Conservation (phyloP, 2,888 invertebrate genomes). For the Atrina japonica region DNA sequence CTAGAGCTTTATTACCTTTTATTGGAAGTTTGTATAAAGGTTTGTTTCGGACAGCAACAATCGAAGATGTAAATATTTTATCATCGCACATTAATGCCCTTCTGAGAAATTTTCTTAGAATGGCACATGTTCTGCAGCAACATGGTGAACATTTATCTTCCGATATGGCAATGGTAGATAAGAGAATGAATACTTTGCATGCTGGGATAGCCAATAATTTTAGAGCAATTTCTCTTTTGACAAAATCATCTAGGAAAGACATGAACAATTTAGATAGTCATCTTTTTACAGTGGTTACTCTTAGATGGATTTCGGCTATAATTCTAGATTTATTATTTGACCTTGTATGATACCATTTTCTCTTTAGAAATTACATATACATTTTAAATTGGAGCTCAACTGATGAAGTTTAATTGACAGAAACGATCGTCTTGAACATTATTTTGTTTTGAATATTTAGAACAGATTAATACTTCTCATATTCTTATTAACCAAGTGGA, state of each 20-base stretch:
- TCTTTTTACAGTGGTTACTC: too few species aligned
- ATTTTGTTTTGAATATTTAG: too few species aligned
- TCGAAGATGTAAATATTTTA: conserved; percentile 23
- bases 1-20: conserved; percentile 22
- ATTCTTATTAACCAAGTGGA: conserved; percentile 19
- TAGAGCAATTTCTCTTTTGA: too few species aligned
- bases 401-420: too few species aligned
- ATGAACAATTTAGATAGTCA: too few species aligned
- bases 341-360: too few species aligned
- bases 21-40: conserved; percentile 17
- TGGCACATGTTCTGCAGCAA: conserved; percentile 27
- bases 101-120: conserved; percentile 6
- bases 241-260: too few species aligned
- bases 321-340: too few species aligned
- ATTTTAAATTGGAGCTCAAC: too few species aligned
- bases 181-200: conserved; percentile 39
- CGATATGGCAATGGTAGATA: conserved; percentile 25
- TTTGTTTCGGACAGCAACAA: conserved; percentile 21
- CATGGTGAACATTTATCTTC: conserved; percentile 41
- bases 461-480: conserved; percentile 20
- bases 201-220: conserved; percentile 39
- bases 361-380: too few species aligned
- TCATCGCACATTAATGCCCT: conserved; percentile 35
- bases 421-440: too few species aligned
- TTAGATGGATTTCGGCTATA: too few species aligned